Evolutionary conservation across 2,113 vertebrate genomes (phyloP).

Genomic region (Myrmecobius fasciatus): DNA sequence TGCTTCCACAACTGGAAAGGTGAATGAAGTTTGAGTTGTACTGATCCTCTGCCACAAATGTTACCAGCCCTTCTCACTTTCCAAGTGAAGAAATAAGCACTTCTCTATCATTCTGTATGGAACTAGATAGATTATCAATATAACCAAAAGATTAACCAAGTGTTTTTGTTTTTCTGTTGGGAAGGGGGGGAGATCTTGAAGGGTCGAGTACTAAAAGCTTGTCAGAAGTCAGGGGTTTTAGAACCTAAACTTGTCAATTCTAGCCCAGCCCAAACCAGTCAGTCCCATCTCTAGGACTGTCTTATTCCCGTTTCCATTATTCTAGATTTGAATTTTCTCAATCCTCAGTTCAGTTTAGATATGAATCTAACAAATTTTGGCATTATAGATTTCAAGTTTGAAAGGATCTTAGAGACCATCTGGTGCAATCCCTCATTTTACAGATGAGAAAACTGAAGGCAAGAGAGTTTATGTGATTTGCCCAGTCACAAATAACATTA

Average conservation of each 20-base stretch:
- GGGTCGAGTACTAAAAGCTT: slow-evolving; percentile 15
- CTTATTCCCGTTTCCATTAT: neutral
- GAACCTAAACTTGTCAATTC: neutral
- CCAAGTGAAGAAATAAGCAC: neutral
- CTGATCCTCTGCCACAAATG: neutral
- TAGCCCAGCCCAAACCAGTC: neutral
- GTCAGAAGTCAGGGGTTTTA: neutral
- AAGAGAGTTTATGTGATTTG: neutral
- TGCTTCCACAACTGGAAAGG: neutral
- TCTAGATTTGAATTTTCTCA: neutral
- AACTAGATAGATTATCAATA: neutral
- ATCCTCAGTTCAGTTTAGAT: neutral
- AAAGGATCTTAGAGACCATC: neutral
- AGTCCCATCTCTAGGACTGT: neutral
- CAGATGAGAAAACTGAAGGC: neutral
- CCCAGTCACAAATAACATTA: neutral
- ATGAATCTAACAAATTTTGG: neutral
- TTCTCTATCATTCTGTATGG: neutral
- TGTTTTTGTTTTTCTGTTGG: neutral
- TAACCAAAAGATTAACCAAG: neutral
- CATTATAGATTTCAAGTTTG: neutral
- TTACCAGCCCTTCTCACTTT: neutral
- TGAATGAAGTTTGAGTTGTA: neutral
- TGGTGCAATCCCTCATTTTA: neutral
- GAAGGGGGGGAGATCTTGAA: neutral